Base-by-base conservation (phyloP, 2,888 invertebrate genomes). In the Gymnosoma rotundatum region DNA sequence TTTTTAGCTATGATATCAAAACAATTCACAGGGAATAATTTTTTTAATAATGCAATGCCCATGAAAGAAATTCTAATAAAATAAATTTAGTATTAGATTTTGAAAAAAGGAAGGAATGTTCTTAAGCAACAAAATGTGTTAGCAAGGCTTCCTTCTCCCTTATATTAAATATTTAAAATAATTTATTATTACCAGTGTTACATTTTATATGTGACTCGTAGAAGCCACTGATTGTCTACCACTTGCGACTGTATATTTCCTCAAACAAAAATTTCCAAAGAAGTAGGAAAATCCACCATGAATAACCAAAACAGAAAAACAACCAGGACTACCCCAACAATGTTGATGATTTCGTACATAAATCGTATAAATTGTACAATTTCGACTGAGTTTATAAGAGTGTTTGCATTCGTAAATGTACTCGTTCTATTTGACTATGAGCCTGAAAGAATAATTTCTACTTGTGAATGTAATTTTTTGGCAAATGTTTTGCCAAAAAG, bases 351-450 rank as follows among this genome's bases (percentile, higher is more conserved):
- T 67, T 82, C 63, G 72, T 87, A 87, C 87, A 89, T 89, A 88
- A 89, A 87, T 89, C 88, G 88, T 89, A 90, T 89, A 89, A 90
- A 90, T 90, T 90, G 88, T 90, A 89, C 89, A 89, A 90, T 88
- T 90, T 88, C 88, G 88, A 89, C 89, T 89, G 88, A 58, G 70
- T 81, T 38, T 79, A 64, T 20, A 58, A 56, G 67, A 38, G 12
- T 69, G 87, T 88, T 88, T 75, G 63, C 42, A 20, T 52, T n/a
- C 10, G 42, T 8, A 78, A 74, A 70, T 74, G 58, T 60, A 54
- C 54, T 69, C 36, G 69, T 48, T 36, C 69, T 70, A 78, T 78
- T 78, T 78, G 63, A 69, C 78, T 78, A 48, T 36, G 61, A 78
- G 78, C 63, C 78, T 63, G 42, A 52, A 52, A 81, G 54, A 63